phyloP scores from a whole-genome alignment of 2,888 invertebrate genomes.

The Troides oblongomaculatus region DNA sequence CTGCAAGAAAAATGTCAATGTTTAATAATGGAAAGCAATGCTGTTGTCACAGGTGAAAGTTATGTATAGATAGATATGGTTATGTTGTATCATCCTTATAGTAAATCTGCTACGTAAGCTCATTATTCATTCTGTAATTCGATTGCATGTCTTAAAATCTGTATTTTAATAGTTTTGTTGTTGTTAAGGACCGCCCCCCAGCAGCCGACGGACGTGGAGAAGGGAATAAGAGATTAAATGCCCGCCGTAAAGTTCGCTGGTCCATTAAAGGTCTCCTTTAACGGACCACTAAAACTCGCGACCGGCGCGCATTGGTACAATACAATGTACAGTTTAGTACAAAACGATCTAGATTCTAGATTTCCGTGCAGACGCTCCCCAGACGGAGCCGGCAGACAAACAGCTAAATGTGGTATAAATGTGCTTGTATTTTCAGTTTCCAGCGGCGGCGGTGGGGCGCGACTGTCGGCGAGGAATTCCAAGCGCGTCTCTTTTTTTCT shows the following conservation, averaged over 20 bases:
- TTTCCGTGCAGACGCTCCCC: constrained; percentile 6
- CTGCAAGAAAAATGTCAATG: no score
- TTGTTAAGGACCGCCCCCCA: not conserved
- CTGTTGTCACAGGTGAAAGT: no score
- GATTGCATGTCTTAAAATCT: not conserved
- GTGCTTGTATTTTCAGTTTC: constrained; percentile 29
- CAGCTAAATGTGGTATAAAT: constrained; percentile 28
- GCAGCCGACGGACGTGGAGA: not conserved
- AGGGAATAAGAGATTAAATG: not conserved
- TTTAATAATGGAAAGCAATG: no score
- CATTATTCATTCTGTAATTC: not conserved
- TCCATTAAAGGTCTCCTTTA: constrained; percentile 14
- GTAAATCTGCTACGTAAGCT: constrained; percentile 1
- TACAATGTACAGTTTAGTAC: not conserved
- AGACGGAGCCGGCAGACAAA: constrained; percentile 23
- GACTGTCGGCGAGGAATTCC: constrained; percentile 23
- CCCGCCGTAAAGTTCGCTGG: not conserved
- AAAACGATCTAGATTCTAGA: constrained; percentile 18
- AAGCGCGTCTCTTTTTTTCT: constrained; percentile 13
- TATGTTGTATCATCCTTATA: not conserved
- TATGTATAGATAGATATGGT: no score
- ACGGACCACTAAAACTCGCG: constrained; percentile 13
- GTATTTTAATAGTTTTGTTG: not conserved
- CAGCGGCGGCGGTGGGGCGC: constrained; percentile 8
- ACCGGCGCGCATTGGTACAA: not conserved